Evolutionary conservation across 2,888 invertebrate species (phyloP), one percentile per base, ranked within the genome.

Genomic region (Cheiracanthium punctorium): DNA sequence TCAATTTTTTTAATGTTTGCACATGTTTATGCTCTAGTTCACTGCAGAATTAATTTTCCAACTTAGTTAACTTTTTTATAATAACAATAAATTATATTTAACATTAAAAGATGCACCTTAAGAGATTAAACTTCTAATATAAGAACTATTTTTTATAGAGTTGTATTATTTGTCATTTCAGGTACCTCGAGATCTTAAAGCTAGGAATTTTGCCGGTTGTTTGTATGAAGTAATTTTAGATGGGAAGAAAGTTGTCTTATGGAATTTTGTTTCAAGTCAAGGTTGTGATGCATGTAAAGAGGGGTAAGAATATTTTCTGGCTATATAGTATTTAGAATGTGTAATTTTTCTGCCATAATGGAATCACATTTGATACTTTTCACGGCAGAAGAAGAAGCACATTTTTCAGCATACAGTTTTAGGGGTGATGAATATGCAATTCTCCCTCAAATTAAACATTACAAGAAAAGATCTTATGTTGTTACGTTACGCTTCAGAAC

Each of bases 401-500:
- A 89, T 77, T 76, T 88, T 70, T 58, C 65, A 28, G 88, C 82
- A 0, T 93, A 93, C 88, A 92, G 92, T 85, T 95, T 96, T 91
- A 94, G 94, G 90, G 89, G 90, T 24, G 93, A 94, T 67, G 96
- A 96, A 0, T 96, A 96, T 92, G 95, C 95, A 0, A 94, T 95
- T 88, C 93, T 95, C 81, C 88, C 93, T 94, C 89, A 93, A 93
- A 94, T 20, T 93, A 94, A n/a, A 93, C 94, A 41, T 12, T 94
- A 95, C 88, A 94, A 95, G 90, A 85, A 76, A 7, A 88, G 89
- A n/a, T 76, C 94, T 76, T 95, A 96, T 92, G 94, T 94, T 79
- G 93, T 96, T 5, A 94, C 95, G 67, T 93, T 97, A 90, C 95
- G 94, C 88, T 96, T 98, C 92, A 94, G 95, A 90, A 97, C 97